phyloP scores from a whole-genome alignment of 1,140 invertebrate species.

The Brachionus koreanus region DNA sequence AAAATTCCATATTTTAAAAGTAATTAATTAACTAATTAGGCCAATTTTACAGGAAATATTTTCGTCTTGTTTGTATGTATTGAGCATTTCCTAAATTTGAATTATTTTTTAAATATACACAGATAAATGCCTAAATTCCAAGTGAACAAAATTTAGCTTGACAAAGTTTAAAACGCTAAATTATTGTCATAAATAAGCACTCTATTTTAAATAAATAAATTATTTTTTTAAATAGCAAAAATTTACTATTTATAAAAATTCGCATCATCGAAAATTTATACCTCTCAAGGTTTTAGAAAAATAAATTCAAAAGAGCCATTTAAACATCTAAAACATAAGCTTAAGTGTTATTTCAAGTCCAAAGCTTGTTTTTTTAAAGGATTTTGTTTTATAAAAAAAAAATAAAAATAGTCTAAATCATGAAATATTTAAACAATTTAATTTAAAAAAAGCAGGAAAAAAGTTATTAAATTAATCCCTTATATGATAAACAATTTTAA shows the following conservation, averaged over 20 bases:
- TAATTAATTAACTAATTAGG: too few relatives aligned
- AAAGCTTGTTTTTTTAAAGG: not conserved
- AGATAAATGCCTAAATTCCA: not conserved
- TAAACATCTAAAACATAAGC: not conserved
- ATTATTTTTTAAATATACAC: too few relatives aligned
- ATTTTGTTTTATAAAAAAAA: not conserved
- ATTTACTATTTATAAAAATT: not conserved
- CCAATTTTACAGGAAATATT: too few relatives aligned
- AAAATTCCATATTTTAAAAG: not conserved
- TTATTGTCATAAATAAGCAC: not conserved
- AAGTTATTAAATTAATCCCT: not conserved
- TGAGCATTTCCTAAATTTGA: not conserved
- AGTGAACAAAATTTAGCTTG: not conserved
- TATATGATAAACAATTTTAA: not conserved
- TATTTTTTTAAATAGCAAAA: not conserved
- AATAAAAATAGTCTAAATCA: too few relatives aligned
- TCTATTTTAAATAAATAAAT: not conserved
- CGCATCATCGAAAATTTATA: not conserved
- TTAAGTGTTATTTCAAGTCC: not conserved
- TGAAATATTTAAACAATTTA: not conserved
- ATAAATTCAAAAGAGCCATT: not conserved
- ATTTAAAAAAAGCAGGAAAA: not conserved
- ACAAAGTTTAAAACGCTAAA: too few relatives aligned
- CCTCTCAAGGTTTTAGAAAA: not conserved
- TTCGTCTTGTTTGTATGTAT: too few relatives aligned